Evolutionary conservation across 1,140 invertebrate genomes (phyloP).

Genomic region (Tetranychus urticae): DNA sequence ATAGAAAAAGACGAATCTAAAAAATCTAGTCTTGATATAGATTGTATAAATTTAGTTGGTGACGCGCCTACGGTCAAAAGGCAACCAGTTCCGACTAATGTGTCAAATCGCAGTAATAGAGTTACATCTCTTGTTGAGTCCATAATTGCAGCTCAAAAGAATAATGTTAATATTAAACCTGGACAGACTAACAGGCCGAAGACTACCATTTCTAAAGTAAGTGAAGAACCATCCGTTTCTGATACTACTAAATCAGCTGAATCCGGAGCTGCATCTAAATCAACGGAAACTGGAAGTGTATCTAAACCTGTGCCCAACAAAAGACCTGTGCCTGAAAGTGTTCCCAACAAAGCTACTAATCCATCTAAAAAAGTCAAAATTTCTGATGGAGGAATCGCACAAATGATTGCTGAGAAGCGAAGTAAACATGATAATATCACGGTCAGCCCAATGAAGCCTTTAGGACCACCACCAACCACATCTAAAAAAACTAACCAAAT

Average conservation of each 20-base stretch:
- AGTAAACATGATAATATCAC: neutral
- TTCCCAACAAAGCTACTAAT: neutral
- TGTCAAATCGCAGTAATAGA: too few species aligned
- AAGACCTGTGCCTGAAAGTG: neutral
- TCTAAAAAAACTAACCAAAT: neutral
- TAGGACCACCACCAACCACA: neutral
- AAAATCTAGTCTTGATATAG: too few species aligned
- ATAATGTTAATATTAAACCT: neutral
- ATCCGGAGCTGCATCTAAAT: neutral
- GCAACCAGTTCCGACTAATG: too few species aligned
- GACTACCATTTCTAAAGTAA: too few species aligned
- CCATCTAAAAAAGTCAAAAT: neutral
- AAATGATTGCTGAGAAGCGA: neutral
- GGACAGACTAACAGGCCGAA: too few species aligned
- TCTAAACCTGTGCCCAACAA: neutral
- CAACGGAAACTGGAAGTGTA: neutral
- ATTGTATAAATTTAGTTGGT: too few species aligned
- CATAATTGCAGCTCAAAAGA: neutral
- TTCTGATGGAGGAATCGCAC: neutral
- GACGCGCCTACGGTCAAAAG: too few species aligned
- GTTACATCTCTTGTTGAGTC: neutral
- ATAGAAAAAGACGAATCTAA: too few species aligned
- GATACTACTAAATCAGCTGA: neutral
- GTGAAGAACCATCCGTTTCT: neutral
- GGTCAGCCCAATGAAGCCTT: neutral